Conservation (phyloP, 1,140 invertebrate genomes). For the Theocolax elegans region DNA sequence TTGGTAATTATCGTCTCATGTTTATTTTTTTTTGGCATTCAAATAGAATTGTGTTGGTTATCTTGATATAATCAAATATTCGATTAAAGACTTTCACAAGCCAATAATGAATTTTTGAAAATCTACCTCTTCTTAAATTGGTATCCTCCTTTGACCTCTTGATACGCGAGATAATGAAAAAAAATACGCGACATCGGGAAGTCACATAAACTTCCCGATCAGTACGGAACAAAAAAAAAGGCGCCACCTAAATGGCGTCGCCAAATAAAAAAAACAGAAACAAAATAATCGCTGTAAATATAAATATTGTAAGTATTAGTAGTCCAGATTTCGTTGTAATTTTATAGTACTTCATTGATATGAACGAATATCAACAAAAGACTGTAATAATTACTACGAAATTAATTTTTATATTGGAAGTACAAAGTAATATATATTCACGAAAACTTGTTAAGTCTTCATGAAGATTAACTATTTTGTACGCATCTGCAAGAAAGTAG, state of each 20-base stretch:
- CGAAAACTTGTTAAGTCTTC: too few species aligned
- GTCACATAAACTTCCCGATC: conserved; percentile 1
- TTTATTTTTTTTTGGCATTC: neutral
- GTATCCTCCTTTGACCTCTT: conserved; percentile 5
- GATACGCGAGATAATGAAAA: neutral
- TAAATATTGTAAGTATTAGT: neutral
- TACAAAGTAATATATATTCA: conserved; percentile 7
- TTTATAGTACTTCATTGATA: too few species aligned
- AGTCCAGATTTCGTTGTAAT: conserved; percentile 4
- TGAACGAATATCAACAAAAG: too few species aligned
- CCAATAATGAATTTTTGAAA: conserved; percentile 20
- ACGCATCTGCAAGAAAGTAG: conserved; percentile 10
- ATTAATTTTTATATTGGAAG: neutral
- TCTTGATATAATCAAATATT: too few species aligned
- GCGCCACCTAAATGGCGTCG: neutral
- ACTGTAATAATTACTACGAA: too few species aligned
- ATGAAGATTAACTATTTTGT: conserved; percentile 18
- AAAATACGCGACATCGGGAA: conserved; percentile 24
- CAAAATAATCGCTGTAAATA: neutral
- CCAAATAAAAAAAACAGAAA: conserved; percentile 4
- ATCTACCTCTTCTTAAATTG: conserved; percentile 20
- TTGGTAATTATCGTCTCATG: conserved; percentile 7
- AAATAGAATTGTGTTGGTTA: too few species aligned
- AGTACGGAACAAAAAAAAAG: conserved; percentile 15
- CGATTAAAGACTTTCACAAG: too few species aligned